These are phyloP conservation scores for Grapholita molesta DNA, from an alignment of 1,140 invertebrate species.

Conservation along the genomic window DNA sequence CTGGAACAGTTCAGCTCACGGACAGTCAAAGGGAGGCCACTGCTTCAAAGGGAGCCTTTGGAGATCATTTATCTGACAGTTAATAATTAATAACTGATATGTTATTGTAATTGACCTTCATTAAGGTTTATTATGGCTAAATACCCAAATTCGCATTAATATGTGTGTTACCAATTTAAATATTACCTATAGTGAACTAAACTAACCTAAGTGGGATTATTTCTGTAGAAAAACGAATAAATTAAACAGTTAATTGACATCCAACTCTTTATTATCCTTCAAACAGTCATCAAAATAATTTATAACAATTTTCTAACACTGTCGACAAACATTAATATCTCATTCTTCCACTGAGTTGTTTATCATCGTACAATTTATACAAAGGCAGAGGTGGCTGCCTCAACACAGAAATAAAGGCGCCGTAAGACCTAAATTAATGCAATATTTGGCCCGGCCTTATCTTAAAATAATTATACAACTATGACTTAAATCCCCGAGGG, in stretches of 20 bases:
- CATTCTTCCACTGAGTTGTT: slow-evolving; percentile 75
- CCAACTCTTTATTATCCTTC: slow-evolving; percentile 80
- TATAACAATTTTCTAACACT: slow-evolving; percentile 79
- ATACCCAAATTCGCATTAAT: too few relatives aligned
- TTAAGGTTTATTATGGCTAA: not conserved
- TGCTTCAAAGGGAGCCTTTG: slow-evolving; percentile 46
- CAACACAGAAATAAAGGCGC: slow-evolving; percentile 52
- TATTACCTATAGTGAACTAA: too few relatives aligned
- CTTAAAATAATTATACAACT: slow-evolving; percentile 74
- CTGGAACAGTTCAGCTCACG: slow-evolving; percentile 20
- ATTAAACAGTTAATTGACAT: slow-evolving; percentile 69
- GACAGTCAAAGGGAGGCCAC: slow-evolving; percentile 33
- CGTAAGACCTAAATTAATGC: slow-evolving; percentile 69
- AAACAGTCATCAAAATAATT: slow-evolving; percentile 81
- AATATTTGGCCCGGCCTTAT: slow-evolving; percentile 74
- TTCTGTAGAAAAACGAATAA: not conserved
- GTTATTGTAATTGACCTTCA: too few relatives aligned
- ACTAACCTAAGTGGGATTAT: not conserved
- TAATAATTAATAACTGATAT: not conserved
- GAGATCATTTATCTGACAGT: slow-evolving; percentile 29
- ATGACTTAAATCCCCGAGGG: slow-evolving; percentile 66
- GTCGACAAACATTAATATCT: slow-evolving; percentile 75
- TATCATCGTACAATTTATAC: slow-evolving; percentile 57
- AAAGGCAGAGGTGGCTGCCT: slow-evolving; percentile 60
- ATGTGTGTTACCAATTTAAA: too few relatives aligned